Evolutionary conservation across 2,888 invertebrate genomes (phyloP).

Genomic region (Digitonthophagus gazella): DNA sequence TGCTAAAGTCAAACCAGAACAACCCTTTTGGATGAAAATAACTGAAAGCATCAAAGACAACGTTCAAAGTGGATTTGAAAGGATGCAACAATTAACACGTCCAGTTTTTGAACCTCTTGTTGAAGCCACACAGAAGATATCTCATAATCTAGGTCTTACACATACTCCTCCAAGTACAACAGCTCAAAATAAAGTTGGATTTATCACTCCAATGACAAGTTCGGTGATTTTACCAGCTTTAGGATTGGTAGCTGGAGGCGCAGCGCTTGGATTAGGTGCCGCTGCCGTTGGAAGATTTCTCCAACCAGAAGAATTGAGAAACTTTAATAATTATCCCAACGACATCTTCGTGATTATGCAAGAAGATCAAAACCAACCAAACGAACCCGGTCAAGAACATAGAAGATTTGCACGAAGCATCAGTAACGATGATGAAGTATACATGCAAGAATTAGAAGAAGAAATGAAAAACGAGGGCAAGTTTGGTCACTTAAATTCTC

Average conservation of each 20-base stretch:
- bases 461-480: slow-evolving; percentile 42
- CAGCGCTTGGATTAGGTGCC: slow-evolving; percentile 77
- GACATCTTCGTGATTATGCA: slow-evolving; percentile 44
- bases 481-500: slow-evolving; percentile 39
- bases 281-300: slow-evolving; percentile 73
- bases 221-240: slow-evolving; percentile 72
- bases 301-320: slow-evolving; percentile 44
- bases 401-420: slow-evolving; percentile 43
- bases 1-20: slow-evolving; percentile 61
- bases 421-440: slow-evolving; percentile 49
- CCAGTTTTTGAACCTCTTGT: slow-evolving; percentile 72
- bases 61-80: slow-evolving; percentile 67
- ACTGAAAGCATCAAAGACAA: slow-evolving; percentile 72
- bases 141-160: slow-evolving; percentile 70
- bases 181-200: slow-evolving; percentile 64
- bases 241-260: slow-evolving; percentile 78
- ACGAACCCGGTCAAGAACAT: slow-evolving; percentile 6
- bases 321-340: slow-evolving; percentile 38
- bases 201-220: slow-evolving; percentile 55
- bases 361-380: slow-evolving; percentile 28
- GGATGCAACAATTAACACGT: slow-evolving; percentile 65
- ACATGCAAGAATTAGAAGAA: slow-evolving; percentile 44
- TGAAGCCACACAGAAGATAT: slow-evolving; percentile 77
- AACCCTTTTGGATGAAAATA: slow-evolving; percentile 70
- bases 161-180: slow-evolving; percentile 44